phyloP scores from a whole-genome alignment of 1,140 invertebrate genomes.

The Drosophila biarmipes region DNA sequence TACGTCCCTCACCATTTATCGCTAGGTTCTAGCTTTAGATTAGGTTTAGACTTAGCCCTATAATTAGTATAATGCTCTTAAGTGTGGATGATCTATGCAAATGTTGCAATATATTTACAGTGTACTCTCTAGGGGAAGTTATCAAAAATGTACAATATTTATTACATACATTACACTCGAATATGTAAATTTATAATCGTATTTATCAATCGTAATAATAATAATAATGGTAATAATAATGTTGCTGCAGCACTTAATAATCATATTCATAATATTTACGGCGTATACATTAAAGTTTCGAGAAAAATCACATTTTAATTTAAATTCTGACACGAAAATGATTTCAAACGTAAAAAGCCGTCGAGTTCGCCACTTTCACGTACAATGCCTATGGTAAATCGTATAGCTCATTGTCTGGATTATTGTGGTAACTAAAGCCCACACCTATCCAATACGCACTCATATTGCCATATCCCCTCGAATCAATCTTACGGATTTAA shows the following conservation, averaged over 20 bases:
- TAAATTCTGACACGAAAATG: slow-evolving; percentile 77
- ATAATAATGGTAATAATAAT: slow-evolving; percentile 69
- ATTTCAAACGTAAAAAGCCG: slow-evolving; percentile 72
- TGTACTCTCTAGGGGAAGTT: slow-evolving; percentile 66
- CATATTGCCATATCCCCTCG: slow-evolving; percentile 22
- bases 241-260: slow-evolving; percentile 68
- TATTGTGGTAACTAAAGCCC: slow-evolving; percentile 12
- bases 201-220: slow-evolving; percentile 61
- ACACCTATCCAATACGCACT: slow-evolving; percentile 27
- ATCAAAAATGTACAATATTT: slow-evolving; percentile 80
- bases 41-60: slow-evolving; percentile 49
- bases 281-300: slow-evolving; percentile 83
- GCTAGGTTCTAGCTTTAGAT: slow-evolving; percentile 56
- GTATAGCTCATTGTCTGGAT: slow-evolving; percentile 29
- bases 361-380: slow-evolving; percentile 35
- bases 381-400: slow-evolving; percentile 41
- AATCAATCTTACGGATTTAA: slow-evolving; percentile 39
- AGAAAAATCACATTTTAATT: slow-evolving; percentile 83
- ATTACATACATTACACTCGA: slow-evolving; percentile 63
- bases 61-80: slow-evolving; percentile 39
- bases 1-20: slow-evolving; percentile 16
- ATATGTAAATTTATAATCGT: slow-evolving; percentile 43
- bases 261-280: slow-evolving; percentile 80
- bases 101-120: slow-evolving; percentile 66
- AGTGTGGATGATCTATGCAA: slow-evolving; percentile 52